Evolutionary conservation across 1,140 invertebrate genomes (phyloP).

Genomic region (Heterodera carotae): DNA sequence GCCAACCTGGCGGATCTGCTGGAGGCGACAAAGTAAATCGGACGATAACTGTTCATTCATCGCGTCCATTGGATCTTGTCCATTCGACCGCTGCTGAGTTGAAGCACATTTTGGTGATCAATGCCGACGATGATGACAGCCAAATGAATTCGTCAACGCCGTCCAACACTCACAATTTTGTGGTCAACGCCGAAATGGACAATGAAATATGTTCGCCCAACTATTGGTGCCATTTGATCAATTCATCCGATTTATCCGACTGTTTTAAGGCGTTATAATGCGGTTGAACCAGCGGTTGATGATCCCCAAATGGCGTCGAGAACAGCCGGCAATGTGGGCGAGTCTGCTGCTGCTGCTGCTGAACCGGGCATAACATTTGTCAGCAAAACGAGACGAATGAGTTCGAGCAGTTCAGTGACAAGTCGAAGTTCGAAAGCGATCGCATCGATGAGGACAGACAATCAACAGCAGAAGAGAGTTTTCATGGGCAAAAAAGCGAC

Average conservation of each 20-base stretch:
- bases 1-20: background rate
- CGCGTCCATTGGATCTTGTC: background rate
- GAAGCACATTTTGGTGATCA: slow-evolving; percentile 13
- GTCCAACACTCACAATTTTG: background rate
- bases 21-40: background rate
- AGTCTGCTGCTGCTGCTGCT: no score
- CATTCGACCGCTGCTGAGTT: slow-evolving; percentile 1
- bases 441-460: background rate
- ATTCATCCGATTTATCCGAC: no score
- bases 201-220: slow-evolving; percentile 11
- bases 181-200: slow-evolving; percentile 20
- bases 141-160: background rate
- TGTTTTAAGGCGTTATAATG: background rate
- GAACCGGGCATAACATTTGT: background rate
- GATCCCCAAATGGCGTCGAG: background rate
- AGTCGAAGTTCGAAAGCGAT: background rate
- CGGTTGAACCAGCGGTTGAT: background rate
- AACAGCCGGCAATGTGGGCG: background rate
- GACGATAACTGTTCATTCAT: background rate
- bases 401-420: background rate
- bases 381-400: background rate
- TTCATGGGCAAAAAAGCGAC: background rate
- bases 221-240: slow-evolving; percentile 4
- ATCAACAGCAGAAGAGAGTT: background rate
- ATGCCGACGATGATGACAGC: slow-evolving; percentile 12